Evolutionary conservation across 2,113 vertebrate genomes (phyloP), one percentile per base, ranked within the genome.

Genomic region (Stegastes partitus): DNA sequence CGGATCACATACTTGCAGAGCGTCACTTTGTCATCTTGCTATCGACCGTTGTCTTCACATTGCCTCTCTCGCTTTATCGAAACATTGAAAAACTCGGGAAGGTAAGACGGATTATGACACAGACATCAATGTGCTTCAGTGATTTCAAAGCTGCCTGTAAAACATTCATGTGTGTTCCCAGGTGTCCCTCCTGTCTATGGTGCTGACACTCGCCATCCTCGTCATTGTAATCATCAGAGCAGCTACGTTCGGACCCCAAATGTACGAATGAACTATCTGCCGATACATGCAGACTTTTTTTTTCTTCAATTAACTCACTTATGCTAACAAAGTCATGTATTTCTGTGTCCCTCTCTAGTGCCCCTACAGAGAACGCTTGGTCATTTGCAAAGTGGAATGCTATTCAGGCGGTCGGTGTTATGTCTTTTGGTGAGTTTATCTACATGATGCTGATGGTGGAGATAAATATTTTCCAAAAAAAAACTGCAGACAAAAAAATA

Each of bases 401-500:
- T 50, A 81, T 97, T 64, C 97, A 98, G 90, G 97, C 97, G 0
- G 45, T 98, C 54, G 97, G 96, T 22, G 95, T 99, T 18, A 99
- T 99, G 97, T 97, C 97, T 57, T 99, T 98, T 94, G 96, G 97
- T 99, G 92, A 96, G 95, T 91, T 83, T 76, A 16, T 77, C 42
- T 73, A 12, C 7, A 51, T 59, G 23, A 56, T 57, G 59, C 18
- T 47, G 54, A 65, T 58, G 22, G 59, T 55, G 8, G 28, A 45
- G 7, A 31, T 19, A 12, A 82, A 68, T n/a, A n/a, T 25, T 12
- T 71, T 45, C 31, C 39, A 15, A 42, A 12, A 12, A 11, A 15
- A 15, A 42, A 12, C 11, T 42, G 2, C 11, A 42, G 39, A 14
- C 39, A 42, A 2, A 42, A n/a, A 42, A 42, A 34, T 42, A 42